These are phyloP conservation scores for Temnothorax unifasciatus DNA, from an alignment of 2,888 invertebrate species.

Conservation along the genomic window DNA sequence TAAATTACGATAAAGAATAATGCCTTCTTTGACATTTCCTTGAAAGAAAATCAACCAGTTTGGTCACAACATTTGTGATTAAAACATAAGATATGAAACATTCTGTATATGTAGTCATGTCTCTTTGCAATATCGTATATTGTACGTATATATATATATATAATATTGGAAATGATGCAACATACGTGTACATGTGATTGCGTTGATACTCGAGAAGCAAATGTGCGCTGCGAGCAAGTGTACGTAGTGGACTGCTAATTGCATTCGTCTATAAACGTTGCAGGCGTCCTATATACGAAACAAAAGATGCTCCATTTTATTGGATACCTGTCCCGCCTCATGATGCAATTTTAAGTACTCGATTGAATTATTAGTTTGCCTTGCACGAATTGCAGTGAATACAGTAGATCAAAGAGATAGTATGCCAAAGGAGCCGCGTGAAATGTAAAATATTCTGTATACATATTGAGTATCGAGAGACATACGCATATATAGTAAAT, in stretches of 20 bases:
- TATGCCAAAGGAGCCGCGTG: not conserved
- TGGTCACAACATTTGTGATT: not conserved
- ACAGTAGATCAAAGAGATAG: not conserved
- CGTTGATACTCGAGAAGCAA: not conserved
- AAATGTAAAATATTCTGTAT: not conserved
- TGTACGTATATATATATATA: constrained; percentile 6
- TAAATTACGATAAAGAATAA: not conserved
- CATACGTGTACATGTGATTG: not conserved
- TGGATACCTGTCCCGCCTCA: constrained; percentile 2
- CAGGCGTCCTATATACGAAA: not conserved
- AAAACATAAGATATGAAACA: not conserved
- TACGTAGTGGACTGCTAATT: not conserved
- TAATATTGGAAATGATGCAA: constrained; percentile 3
- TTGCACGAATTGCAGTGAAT: not conserved
- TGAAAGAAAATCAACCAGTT: not conserved
- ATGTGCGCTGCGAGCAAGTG: constrained; percentile 6
- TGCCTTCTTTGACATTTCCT: not conserved
- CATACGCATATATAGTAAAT: not conserved
- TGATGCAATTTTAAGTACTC: constrained; percentile 11
- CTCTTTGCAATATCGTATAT: not conserved
- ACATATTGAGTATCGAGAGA: not conserved
- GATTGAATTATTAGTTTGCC: not conserved
- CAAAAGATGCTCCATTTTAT: constrained; percentile 29
- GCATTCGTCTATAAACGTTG: not conserved
- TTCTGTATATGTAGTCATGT: not conserved